Evolutionary conservation across 2,797 vertebrate species (phyloP).

Genomic region (Gambelia wislizenii): DNA sequence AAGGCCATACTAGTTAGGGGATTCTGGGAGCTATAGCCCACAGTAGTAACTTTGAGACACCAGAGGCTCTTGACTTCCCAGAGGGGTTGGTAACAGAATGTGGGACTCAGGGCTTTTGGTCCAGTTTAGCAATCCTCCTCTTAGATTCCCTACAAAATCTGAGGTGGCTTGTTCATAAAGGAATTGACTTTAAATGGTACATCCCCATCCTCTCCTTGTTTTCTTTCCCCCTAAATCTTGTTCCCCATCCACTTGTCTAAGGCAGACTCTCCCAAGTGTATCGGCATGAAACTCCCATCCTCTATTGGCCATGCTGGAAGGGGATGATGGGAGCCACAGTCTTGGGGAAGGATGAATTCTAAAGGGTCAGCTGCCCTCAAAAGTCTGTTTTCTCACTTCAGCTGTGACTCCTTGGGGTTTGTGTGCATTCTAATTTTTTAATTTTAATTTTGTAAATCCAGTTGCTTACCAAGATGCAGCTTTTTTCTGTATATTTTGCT

Average conservation of each 20-base stretch:
- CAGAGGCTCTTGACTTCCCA: neutral
- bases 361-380: neutral
- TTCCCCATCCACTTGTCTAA: neutral
- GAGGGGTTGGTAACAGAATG: neutral
- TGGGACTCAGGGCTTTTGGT: neutral
- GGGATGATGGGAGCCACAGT: neutral
- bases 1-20: neutral
- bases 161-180: no score
- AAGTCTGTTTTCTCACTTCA: neutral
- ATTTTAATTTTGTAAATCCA: no score
- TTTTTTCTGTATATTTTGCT: neutral
- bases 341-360: neutral
- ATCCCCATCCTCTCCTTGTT: neutral
- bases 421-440: neutral
- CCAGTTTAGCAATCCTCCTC: neutral
- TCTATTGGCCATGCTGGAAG: neutral
- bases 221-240: neutral
- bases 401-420: neutral
- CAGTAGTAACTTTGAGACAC: neutral
- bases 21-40: neutral
- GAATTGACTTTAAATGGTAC: neutral
- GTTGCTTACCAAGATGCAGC: neutral
- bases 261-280: neutral
- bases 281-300: neutral
- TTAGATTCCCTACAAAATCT: neutral